phyloP scores from a whole-genome alignment of 1,140 invertebrate species.

The Ips typographus region DNA sequence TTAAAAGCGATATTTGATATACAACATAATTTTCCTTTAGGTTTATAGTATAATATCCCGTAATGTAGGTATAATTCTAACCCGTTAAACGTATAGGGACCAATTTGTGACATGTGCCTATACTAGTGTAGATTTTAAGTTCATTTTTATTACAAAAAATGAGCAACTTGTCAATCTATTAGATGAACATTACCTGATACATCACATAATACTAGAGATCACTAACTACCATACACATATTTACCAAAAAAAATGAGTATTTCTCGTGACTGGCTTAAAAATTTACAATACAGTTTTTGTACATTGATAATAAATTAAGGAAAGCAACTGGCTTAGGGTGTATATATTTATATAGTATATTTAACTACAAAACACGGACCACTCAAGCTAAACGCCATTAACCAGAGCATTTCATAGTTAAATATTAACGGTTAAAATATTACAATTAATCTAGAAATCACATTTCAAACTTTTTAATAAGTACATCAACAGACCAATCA shows the following conservation, averaged over 20 bases:
- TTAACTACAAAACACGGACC: slow-evolving; percentile 33
- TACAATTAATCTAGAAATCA: slow-evolving; percentile 43
- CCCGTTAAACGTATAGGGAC: not conserved
- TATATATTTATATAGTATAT: slow-evolving; percentile 37
- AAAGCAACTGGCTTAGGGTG: slow-evolving; percentile 48
- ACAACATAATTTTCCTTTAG: not conserved
- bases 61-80: too few relatives aligned
- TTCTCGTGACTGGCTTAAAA: slow-evolving; percentile 25
- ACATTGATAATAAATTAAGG: slow-evolving; percentile 47
- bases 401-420: not conserved
- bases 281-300: slow-evolving; percentile 31
- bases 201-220: slow-evolving; percentile 47
- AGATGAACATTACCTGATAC: slow-evolving; percentile 40
- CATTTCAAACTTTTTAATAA: slow-evolving; percentile 44
- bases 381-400: not conserved
- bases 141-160: slow-evolving; percentile 39
- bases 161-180: slow-evolving; percentile 44
- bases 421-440: slow-evolving; percentile 5
- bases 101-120: slow-evolving; percentile 1
- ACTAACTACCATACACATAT: slow-evolving; percentile 34
- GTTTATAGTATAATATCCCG: too few relatives aligned
- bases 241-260: slow-evolving; percentile 9
- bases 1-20: not conserved
- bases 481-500: slow-evolving; percentile 43
- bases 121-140: not conserved